Evolutionary conservation across 2,113 vertebrate species (phyloP).

Genomic region (Lucifuga dentata): DNA sequence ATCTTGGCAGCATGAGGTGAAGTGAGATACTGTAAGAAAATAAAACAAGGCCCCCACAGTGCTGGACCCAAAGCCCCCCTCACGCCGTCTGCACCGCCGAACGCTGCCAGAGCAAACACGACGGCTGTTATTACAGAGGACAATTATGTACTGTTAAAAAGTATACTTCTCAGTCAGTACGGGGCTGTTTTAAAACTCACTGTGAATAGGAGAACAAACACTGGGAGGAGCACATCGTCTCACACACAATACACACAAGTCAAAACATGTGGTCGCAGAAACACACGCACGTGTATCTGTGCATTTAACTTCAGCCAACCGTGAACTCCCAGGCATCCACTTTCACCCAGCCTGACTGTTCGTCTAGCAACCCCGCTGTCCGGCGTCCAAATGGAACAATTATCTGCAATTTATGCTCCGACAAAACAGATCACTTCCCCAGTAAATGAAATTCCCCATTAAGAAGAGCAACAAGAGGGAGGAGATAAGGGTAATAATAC

Average conservation of each 20-base stretch:
- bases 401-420: constrained; percentile 74
- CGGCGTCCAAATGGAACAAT: constrained; percentile 66
- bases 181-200: constrained; percentile 54
- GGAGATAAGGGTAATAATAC: constrained; percentile 58
- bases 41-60: constrained; percentile 52
- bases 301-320: constrained; percentile 59
- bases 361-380: constrained; percentile 50
- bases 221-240: constrained; percentile 40
- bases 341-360: constrained; percentile 62
- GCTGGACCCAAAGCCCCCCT: constrained; percentile 44
- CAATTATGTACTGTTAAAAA: constrained; percentile 69
- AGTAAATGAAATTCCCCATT: constrained; percentile 75
- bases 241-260: constrained; percentile 20
- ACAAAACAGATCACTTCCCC: constrained; percentile 71
- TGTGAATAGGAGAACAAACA: constrained; percentile 64
- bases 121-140: constrained; percentile 70
- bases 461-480: constrained; percentile 56
- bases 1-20: constrained; percentile 63
- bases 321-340: constrained; percentile 72
- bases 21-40: constrained; percentile 74
- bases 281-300: constrained; percentile 29
- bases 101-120: constrained; percentile 72
- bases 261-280: constrained; percentile 22
- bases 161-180: constrained; percentile 44
- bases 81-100: constrained; percentile 38